Percentiles rank a stretch among this genome's conserved stretches.
Evolutionary conservation across 2,888 invertebrate genomes (phyloP).

Genomic region (Apodemia duryi): DNA sequence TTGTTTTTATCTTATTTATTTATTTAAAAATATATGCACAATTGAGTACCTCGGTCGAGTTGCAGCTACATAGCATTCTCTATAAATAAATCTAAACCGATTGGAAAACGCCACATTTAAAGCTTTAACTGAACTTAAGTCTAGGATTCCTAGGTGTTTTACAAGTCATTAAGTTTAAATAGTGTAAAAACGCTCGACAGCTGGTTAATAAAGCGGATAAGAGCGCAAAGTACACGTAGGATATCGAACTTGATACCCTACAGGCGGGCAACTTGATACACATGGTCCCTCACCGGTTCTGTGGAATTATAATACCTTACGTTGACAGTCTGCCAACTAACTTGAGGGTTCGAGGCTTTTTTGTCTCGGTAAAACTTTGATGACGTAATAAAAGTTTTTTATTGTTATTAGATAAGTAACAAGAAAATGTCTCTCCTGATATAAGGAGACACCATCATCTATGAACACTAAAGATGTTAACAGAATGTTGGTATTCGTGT

Average conservation of each 20-base stretch:
- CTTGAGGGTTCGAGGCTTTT: conserved; percentile 12
- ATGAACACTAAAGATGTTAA: too few relatives aligned
- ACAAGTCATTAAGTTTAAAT: conserved; percentile 26
- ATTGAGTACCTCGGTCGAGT: background rate
- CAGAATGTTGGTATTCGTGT: too few relatives aligned
- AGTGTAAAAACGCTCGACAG: conserved; percentile 41
- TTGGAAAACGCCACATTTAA: too few relatives aligned
- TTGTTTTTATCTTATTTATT: too few relatives aligned
- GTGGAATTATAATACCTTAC: conserved; percentile 22
- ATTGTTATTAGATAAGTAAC: too few relatives aligned
- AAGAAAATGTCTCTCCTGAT: too few relatives aligned
- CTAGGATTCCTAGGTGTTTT: background rate
- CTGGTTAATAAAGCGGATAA: conserved; percentile 45
- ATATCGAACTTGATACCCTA: conserved; percentile 55
- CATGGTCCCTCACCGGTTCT: conserved; percentile 31
- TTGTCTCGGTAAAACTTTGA: background rate
- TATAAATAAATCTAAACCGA: too few relatives aligned
- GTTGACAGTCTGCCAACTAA: conserved; percentile 26
- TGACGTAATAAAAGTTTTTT: too few relatives aligned
- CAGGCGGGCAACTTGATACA: conserved; percentile 45
- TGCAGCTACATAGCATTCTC: too few relatives aligned
- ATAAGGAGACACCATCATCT: too few relatives aligned
- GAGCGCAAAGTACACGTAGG: conserved; percentile 35
- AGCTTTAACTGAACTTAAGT: background rate
- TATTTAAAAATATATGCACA: too few relatives aligned